Percentiles rank a stretch among this genome's conserved stretches.
phyloP scores from a whole-genome alignment of 2,797 vertebrate genomes.

The Sebastes steindachneri region DNA sequence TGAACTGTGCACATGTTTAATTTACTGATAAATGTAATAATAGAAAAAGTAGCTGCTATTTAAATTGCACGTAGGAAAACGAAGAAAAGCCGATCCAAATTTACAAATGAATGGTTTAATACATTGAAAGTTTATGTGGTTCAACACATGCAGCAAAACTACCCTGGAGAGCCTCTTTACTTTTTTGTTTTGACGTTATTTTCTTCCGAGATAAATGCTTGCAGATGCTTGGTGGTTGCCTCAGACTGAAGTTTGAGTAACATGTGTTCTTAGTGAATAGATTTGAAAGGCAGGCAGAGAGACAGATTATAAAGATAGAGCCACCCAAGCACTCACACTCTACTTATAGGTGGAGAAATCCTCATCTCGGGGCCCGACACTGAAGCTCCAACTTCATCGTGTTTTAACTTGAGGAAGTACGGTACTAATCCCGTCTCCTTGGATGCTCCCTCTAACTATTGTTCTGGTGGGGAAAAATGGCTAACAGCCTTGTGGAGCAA shows the following conservation, averaged over 20 bases:
- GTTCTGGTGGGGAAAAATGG: slow-evolving; percentile 55
- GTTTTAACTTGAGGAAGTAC: slow-evolving; percentile 48
- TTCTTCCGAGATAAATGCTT: slow-evolving; percentile 66
- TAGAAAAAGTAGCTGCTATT: slow-evolving; percentile 2
- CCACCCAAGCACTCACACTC: not conserved
- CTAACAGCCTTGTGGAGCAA: slow-evolving; percentile 63
- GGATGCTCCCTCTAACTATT: slow-evolving; percentile 17
- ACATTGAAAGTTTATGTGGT: slow-evolving; percentile 55
- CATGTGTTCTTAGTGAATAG: slow-evolving; percentile 60
- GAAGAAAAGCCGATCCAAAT: slow-evolving; percentile 16
- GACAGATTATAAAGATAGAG: slow-evolving; percentile 9
- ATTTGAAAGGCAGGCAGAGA: slow-evolving; percentile 19
- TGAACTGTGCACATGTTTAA: slow-evolving; percentile 2
- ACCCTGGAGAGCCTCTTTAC: slow-evolving; percentile 53
- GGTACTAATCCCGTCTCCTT: slow-evolving; percentile 46
- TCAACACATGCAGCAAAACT: slow-evolving; percentile 54
- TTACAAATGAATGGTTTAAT: slow-evolving; percentile 42
- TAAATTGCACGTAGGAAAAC: slow-evolving; percentile 1
- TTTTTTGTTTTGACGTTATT: slow-evolving; percentile 48
- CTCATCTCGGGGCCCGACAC: not conserved
- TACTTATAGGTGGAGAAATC: slow-evolving; percentile 6
- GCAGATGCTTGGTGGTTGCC: slow-evolving; percentile 72
- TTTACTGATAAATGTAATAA: slow-evolving; percentile 33
- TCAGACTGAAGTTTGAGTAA: slow-evolving; percentile 52
- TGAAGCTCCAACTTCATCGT: slow-evolving; percentile 3